These are phyloP conservation scores for Catocala sponsa DNA, from an alignment of 2,888 invertebrate species.

Conservation along the genomic window DNA sequence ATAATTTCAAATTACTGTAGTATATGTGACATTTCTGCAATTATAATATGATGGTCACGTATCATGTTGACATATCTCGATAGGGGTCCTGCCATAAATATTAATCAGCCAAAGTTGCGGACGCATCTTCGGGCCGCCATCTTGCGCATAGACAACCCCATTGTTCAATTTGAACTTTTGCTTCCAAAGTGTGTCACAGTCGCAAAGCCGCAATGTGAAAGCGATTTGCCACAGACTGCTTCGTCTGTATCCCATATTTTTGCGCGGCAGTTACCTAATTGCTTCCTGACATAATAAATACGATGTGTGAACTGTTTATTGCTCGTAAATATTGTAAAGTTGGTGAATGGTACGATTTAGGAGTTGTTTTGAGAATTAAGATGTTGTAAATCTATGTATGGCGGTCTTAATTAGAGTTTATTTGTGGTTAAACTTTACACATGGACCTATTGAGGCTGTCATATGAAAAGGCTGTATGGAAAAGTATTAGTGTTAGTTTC, in stretches of 20 bases:
- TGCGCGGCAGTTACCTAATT: conserved; percentile 59
- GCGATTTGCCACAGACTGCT: conserved; percentile 56
- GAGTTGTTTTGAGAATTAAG: conserved; percentile 45
- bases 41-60: conserved; percentile 5
- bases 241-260: conserved; percentile 60
- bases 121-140: conserved; percentile 43
- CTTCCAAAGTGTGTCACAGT: conserved; percentile 45
- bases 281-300: conserved; percentile 68
- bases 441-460: neutral
- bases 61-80: conserved; percentile 9
- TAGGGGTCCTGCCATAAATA: conserved; percentile 38
- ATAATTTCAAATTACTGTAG: neutral
- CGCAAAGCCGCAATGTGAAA: conserved; percentile 59
- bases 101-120: conserved; percentile 40
- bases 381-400: conserved; percentile 37
- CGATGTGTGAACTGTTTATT: conserved; percentile 72
- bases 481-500: too few relatives aligned
- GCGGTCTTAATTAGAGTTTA: conserved; percentile 40
- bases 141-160: conserved; percentile 47
- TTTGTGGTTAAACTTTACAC: neutral
- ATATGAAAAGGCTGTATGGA: too few relatives aligned
- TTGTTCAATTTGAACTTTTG: conserved; percentile 56
- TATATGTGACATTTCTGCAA: conserved; percentile 4
- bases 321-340: conserved; percentile 66
- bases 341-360: conserved; percentile 49